These are phyloP conservation scores for Pseudomyrmex flavicornis DNA, from an alignment of 1,140 invertebrate genomes.

Conservation along the genomic window DNA sequence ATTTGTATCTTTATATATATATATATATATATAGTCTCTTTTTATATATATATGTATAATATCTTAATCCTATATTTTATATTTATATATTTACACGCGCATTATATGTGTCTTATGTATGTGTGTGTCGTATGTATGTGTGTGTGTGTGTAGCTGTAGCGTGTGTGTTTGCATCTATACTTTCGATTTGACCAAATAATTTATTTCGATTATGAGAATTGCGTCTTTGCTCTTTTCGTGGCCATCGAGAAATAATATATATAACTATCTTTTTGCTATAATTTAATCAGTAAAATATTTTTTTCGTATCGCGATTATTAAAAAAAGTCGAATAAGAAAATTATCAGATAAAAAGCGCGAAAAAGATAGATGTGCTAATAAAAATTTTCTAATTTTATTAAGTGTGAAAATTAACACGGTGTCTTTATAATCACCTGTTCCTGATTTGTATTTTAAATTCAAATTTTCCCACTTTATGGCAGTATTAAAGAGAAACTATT, in stretches of 20 bases:
- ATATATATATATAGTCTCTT: slow-evolving; percentile 42
- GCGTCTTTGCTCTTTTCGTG: slow-evolving; percentile 16
- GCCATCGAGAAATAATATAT: neutral
- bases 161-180: slow-evolving; percentile 34
- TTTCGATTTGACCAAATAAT: slow-evolving; percentile 41
- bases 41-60: slow-evolving; percentile 26
- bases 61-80: slow-evolving; percentile 1
- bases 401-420: no score
- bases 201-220: slow-evolving; percentile 39
- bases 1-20: slow-evolving; percentile 26
- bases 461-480: no score
- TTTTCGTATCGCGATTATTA: neutral
- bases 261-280: neutral
- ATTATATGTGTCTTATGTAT: slow-evolving; percentile 54
- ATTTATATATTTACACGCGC: slow-evolving; percentile 38
- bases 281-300: slow-evolving; percentile 9
- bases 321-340: neutral
- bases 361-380: neutral
- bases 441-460: no score
- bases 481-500: no score
- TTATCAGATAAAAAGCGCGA: neutral
- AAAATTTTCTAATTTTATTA: neutral
- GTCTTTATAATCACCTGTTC: no score
- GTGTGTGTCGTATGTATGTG: slow-evolving; percentile 3
- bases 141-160: slow-evolving; percentile 22